Evolutionary conservation across 1,140 invertebrate species (phyloP).

Genomic region (Diorhabda sublineata): DNA sequence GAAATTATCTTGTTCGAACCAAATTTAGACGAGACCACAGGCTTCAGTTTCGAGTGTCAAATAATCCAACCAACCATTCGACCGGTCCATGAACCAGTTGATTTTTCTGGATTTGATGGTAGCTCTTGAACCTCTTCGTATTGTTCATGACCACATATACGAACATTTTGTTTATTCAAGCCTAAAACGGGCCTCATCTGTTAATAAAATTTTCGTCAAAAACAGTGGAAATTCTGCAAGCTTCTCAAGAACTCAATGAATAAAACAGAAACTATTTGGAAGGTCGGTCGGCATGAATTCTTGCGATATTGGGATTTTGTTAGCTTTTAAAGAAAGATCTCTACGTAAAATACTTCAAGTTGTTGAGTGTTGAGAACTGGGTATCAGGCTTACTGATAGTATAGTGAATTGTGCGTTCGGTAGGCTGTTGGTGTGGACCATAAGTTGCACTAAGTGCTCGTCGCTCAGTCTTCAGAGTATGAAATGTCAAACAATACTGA

Average conservation of each 20-base stretch:
- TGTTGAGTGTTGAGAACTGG: neutral
- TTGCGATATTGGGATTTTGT: neutral
- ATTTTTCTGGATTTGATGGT: neutral
- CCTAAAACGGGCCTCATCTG: neutral
- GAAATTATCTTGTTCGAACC: conserved; percentile 27
- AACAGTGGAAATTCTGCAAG: conserved; percentile 2
- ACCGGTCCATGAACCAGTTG: conserved; percentile 17
- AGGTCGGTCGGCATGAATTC: conserved; percentile 4
- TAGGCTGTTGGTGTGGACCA: neutral
- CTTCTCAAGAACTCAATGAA: neutral
- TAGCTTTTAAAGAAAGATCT: neutral
- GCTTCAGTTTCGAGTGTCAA: conserved; percentile 31
- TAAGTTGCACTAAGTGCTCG: neutral
- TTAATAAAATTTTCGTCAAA: conserved; percentile 1
- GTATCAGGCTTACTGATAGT: neutral
- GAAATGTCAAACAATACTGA: neutral
- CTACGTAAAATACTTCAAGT: conserved; percentile 4
- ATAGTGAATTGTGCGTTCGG: neutral
- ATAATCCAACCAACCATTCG: conserved; percentile 16
- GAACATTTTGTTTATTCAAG: neutral
- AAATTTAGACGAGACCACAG: conserved; percentile 26
- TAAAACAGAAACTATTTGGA: conserved; percentile 3
- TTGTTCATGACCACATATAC: conserved; percentile 1
- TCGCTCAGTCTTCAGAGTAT: neutral
- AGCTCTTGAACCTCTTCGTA: conserved; percentile 2